Evolutionary conservation across 2,888 invertebrate genomes (phyloP).

Genomic region (Orthosia gothica): DNA sequence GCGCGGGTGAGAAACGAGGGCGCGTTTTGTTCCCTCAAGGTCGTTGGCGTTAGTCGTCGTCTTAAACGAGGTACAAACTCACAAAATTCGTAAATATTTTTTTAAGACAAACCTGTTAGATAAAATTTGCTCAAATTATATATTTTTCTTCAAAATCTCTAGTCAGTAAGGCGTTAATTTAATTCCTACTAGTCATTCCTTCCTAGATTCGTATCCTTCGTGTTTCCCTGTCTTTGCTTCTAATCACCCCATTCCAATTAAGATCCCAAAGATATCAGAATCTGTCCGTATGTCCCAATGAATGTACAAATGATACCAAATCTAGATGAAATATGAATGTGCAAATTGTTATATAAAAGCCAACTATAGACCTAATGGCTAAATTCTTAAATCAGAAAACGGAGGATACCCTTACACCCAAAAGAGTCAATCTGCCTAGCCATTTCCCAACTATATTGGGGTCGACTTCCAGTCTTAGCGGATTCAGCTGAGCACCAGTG

Average conservation of each 20-base stretch:
- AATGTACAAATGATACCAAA: slow-evolving; percentile 56
- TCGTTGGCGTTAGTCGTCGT: too few relatives aligned
- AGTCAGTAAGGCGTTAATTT: background rate
- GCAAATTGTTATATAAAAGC: slow-evolving; percentile 26
- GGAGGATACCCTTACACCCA: too few relatives aligned
- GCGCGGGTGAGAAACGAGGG: too few relatives aligned
- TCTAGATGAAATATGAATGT: slow-evolving; percentile 29
- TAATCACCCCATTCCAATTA: background rate
- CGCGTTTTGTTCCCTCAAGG: too few relatives aligned
- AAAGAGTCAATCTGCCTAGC: too few relatives aligned
- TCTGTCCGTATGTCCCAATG: background rate
- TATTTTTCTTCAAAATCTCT: slow-evolving; percentile 49
- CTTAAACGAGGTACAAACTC: background rate
- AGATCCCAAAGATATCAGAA: background rate
- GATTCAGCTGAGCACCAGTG: too few relatives aligned
- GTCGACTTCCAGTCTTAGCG: too few relatives aligned
- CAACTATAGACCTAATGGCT: background rate
- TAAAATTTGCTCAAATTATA: too few relatives aligned
- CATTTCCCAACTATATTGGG: too few relatives aligned
- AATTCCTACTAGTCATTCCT: slow-evolving; percentile 40
- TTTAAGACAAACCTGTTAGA: too few relatives aligned
- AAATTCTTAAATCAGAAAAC: too few relatives aligned
- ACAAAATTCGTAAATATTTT: background rate
- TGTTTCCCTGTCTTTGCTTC: slow-evolving; percentile 43
- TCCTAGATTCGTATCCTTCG: slow-evolving; percentile 13